Evolutionary conservation across 2,113 vertebrate genomes (phyloP).

Genomic region (Lepus americanus): DNA sequence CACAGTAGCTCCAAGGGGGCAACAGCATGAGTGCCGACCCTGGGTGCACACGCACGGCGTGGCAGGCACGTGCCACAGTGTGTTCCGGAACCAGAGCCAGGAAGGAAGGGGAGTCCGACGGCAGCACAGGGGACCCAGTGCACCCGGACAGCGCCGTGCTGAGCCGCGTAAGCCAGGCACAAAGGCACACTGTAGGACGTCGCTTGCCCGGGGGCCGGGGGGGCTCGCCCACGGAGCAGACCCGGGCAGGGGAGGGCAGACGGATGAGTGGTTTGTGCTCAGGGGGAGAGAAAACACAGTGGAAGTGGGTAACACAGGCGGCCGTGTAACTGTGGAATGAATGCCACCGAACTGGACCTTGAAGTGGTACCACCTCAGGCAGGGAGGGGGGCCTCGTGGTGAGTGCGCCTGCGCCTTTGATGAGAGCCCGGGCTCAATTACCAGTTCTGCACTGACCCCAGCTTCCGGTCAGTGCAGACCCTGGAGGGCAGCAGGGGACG

Average conservation of each 20-base stretch:
- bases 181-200: neutral
- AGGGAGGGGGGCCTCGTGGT: too few relatives aligned
- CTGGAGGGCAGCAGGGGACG: too few relatives aligned
- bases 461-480: too few relatives aligned
- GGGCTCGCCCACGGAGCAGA: too few relatives aligned
- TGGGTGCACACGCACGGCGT: neutral
- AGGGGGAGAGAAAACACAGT: neutral
- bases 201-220: too few relatives aligned
- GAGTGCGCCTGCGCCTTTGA: too few relatives aligned
- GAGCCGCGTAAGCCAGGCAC: neutral
- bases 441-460: too few relatives aligned
- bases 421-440: too few relatives aligned
- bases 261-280: neutral
- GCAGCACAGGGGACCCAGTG: too few relatives aligned
- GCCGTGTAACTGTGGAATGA: neutral
- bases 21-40: neutral
- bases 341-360: neutral
- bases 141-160: neutral
- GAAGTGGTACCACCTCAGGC: neutral
- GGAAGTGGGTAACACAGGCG: neutral
- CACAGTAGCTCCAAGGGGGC: neutral
- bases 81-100: neutral
- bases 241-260: neutral
- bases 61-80: too few relatives aligned
- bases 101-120: neutral